Evolutionary conservation across 53 echinoderm and acorn worm species (phyloP), one percentile per base, ranked within the genome.

Genomic region (Patiria pectinifera): DNA sequence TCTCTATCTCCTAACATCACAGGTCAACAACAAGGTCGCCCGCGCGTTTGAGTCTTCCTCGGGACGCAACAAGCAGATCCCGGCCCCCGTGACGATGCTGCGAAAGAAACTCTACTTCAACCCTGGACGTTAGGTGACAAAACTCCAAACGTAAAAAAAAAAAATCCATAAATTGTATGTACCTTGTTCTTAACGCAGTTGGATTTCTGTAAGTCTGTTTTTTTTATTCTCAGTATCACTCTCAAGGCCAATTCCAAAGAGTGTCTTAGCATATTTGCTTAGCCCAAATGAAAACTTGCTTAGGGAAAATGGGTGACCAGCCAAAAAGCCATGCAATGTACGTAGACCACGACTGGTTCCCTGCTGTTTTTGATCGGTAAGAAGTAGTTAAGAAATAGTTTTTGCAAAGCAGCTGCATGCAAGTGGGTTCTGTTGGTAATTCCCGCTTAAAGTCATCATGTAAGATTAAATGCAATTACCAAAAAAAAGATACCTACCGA

Each of bases 81-180:
- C 97, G 11, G 97, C 97, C 6, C 97, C 96, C 8, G 96, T 97
- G 43, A 93, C 92, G 8, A 97, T 97, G 97, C 97, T 97, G 25
- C 96, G 94, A 0, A 97, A 96, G 91, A 97, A 97, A 82, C 91
- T 95, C 45, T 97, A 22, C 92, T 95, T 97, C 94, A 93, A 87
- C 77, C 95, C 95, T 2, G 97, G 97, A 49, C 80, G 46, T 43
- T 89, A 89, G 26, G 77, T 12, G 61, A 80, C 23, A 59, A 53
- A 16, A 24, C 74, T 66, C 14, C 14, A 66, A 66, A 66, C 66
- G 0, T 11, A 11, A 66, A 16, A 66, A 66, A 11, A 18, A 35
- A 35, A 35, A 35, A 35, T 1, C 60, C 66, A 3, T 16, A 3
- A 3, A 66, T 11, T 66, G 4, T 66, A 7, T 66, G 15, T 7